phyloP scores from a whole-genome alignment of 2,113 vertebrate species.

The Dascyllus trimaculatus region DNA sequence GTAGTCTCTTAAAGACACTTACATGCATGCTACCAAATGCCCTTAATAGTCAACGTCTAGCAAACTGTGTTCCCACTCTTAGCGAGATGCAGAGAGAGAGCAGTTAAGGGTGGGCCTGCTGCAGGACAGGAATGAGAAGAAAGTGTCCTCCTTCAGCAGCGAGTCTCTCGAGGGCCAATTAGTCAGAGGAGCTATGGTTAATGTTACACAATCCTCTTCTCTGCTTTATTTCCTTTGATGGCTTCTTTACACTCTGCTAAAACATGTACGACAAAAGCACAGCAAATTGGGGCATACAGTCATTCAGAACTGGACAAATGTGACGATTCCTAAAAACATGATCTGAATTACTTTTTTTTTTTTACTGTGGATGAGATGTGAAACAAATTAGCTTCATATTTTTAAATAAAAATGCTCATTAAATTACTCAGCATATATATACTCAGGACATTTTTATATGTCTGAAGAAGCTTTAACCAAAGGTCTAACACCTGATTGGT shows the following conservation, averaged over 20 bases:
- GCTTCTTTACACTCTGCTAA: conserved; percentile 42
- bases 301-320: conserved; percentile 19
- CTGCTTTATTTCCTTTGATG: conserved; percentile 60
- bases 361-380: not conserved
- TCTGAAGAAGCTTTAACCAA: conserved; percentile 56
- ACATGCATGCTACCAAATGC: conserved; percentile 8
- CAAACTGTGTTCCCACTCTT: conserved; percentile 14
- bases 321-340: not conserved
- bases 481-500: conserved; percentile 67
- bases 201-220: conserved; percentile 69
- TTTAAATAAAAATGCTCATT: not conserved
- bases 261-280: conserved; percentile 49
- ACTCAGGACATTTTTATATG: conserved; percentile 40
- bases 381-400: not conserved
- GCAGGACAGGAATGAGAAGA: conserved; percentile 49
- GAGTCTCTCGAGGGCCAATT: conserved; percentile 88
- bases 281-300: conserved; percentile 21
- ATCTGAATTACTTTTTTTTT: not conserved
- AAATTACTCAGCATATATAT: not conserved
- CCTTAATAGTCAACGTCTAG: conserved; percentile 27
- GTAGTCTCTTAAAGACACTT: conserved; percentile 8
- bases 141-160: conserved; percentile 60
- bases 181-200: conserved; percentile 80
- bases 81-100: conserved; percentile 19
- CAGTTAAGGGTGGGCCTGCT: conserved; percentile 29